Percentiles rank a stretch among this genome's conserved stretches.
phyloP scores from a whole-genome alignment of 2,888 invertebrate genomes.

The Neocrepidodera transversa region DNA sequence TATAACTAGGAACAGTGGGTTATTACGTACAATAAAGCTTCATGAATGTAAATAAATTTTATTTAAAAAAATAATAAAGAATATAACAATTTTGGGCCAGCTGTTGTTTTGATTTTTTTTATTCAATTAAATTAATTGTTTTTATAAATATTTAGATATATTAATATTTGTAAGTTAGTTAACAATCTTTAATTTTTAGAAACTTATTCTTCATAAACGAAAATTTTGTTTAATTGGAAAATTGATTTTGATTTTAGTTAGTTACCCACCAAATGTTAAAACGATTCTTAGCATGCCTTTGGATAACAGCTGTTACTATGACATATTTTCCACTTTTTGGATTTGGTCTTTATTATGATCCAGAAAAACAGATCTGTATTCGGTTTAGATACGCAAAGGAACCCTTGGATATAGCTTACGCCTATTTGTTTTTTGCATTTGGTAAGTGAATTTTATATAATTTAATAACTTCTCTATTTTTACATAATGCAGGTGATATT shows the following conservation, averaged over 20 bases:
- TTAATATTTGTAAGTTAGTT: too few relatives aligned
- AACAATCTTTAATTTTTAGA: too few relatives aligned
- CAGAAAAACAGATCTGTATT: conserved; percentile 61
- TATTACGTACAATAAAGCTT: background rate
- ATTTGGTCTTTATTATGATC: conserved; percentile 75
- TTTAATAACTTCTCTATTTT: too few relatives aligned
- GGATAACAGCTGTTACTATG: conserved; percentile 73
- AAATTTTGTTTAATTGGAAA: too few relatives aligned
- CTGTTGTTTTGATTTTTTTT: too few relatives aligned
- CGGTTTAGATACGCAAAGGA: conserved; percentile 76
- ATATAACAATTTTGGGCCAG: too few relatives aligned
- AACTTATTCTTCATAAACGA: too few relatives aligned
- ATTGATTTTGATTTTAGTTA: conserved; percentile 69
- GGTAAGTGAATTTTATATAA: conserved; percentile 75
- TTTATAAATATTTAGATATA: too few relatives aligned
- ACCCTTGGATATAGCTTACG: conserved; percentile 73
- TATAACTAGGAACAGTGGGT: background rate
- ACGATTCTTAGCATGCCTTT: conserved; percentile 72
- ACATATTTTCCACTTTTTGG: conserved; percentile 80
- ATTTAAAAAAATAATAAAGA: background rate
- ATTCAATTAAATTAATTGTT: too few relatives aligned
- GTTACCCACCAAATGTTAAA: conserved; percentile 81
- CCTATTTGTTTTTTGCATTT: conserved; percentile 76
- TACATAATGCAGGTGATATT: too few relatives aligned
- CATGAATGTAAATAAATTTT: background rate